These are phyloP conservation scores for Andrena dorsata DNA, from an alignment of 2,888 invertebrate species.

Conservation along the genomic window DNA sequence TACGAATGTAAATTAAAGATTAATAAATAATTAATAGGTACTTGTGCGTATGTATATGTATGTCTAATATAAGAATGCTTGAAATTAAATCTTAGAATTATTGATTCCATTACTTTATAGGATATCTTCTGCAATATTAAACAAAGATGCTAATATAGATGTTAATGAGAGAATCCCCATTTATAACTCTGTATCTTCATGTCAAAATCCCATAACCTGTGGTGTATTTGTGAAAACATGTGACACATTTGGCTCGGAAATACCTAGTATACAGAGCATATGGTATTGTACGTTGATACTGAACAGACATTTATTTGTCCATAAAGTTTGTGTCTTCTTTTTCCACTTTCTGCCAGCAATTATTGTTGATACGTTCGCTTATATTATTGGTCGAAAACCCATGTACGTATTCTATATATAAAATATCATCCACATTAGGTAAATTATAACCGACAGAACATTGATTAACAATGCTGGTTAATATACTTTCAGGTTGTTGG, in stretches of 20 bases:
- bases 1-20: not conserved
- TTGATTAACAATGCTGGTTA: not conserved
- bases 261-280: constrained; percentile 87
- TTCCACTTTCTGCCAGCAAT: constrained; percentile 88
- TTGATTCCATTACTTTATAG: constrained; percentile 6
- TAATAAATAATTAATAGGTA: too few species aligned
- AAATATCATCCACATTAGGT: not conserved
- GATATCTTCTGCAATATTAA: not conserved
- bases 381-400: constrained; percentile 87
- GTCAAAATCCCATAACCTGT: constrained; percentile 94
- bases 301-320: constrained; percentile 86
- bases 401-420: constrained; percentile 85
- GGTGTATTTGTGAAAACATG: constrained; percentile 87
- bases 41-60: too few species aligned
- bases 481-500: constrained; percentile 85
- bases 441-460: not conserved
- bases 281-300: constrained; percentile 89
- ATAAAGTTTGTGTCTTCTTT: constrained; percentile 86
- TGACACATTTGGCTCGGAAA: constrained; percentile 85
- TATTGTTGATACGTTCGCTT: constrained; percentile 86
- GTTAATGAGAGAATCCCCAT: constrained; percentile 87
- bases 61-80: too few species aligned
- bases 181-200: constrained; percentile 94
- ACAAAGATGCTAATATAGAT: not conserved
- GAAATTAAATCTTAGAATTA: not conserved